Evolutionary conservation across 2,113 vertebrate species (phyloP).

Genomic region (Pardalotus punctatus): DNA sequence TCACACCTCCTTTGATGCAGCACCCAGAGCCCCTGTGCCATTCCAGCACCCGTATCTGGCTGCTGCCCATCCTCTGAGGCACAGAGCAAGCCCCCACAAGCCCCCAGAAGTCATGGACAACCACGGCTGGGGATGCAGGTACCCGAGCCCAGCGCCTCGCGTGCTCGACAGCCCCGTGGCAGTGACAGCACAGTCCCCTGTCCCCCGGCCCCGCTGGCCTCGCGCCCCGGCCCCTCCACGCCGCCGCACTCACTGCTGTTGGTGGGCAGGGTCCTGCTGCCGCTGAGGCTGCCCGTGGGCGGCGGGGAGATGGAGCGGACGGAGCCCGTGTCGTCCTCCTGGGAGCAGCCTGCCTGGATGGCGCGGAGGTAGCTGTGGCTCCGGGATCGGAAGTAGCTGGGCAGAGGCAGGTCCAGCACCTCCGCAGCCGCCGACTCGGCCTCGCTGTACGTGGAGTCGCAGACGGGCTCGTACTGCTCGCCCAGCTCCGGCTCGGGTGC

Average conservation of each 20-base stretch:
- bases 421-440: slow-evolving; percentile 84
- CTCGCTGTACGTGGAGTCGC: slow-evolving; percentile 90
- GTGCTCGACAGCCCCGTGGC: rapidly evolving
- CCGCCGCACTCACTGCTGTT: slow-evolving; percentile 87
- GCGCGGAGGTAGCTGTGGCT: slow-evolving; percentile 99
- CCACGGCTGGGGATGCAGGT: neutral
- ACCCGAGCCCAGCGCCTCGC: rapidly evolving
- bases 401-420: slow-evolving; percentile 89
- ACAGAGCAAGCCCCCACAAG: neutral
- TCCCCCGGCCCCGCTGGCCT: neutral
- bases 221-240: neutral
- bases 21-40: neutral
- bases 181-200: neutral
- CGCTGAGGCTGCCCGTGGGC: slow-evolving; percentile 82
- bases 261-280: slow-evolving; percentile 88
- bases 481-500: slow-evolving; percentile 85
- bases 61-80: neutral
- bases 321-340: slow-evolving; percentile 93
- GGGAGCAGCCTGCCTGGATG: slow-evolving; percentile 97
- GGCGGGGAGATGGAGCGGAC: slow-evolving; percentile 92
- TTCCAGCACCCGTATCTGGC: neutral
- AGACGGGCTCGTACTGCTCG: slow-evolving; percentile 87
- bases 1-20: neutral
- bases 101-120: neutral
- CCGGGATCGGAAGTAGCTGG: slow-evolving; percentile 95